Evolutionary conservation across 2,113 vertebrate species (phyloP), one percentile per base, ranked within the genome.

Genomic region (Saccopteryx leptura): DNA sequence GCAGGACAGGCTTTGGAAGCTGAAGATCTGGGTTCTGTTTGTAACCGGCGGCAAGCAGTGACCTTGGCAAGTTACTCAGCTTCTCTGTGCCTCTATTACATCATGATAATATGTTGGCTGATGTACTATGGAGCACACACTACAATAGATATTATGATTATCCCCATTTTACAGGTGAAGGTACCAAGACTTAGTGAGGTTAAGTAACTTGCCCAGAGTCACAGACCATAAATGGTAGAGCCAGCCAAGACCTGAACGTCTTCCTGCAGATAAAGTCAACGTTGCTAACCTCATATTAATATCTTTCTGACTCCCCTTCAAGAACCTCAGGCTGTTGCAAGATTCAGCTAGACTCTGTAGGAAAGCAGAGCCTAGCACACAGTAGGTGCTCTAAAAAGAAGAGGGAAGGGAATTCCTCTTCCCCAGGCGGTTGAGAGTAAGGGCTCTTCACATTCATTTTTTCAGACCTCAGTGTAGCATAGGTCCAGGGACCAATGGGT

Each of bases 321-420:
- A 17, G 63, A 50, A 48, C 28, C 66, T 69, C 54, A 26, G 60
- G 39, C 0, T 13, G 28, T 9, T n/a, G 23, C 5, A 12, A 88
- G 18, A n/a, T 48, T 79, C 78, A 14, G 21, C 54, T 68, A 56
- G 33, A 69, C 23, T 48, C 88, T 14, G 26, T 4, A 46, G 79
- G 48, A 88, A 78, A 91, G 26, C 78, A 90, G 52, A 82, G 60
- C 21, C 86, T 28, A 48, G 56, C 58, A 74, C 74, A 86, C n/a
- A 95, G 95, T n/a, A 90, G 48, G 46, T 46, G 24, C 52, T 88
- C 63, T 54, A n/a, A 71, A 91, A 93, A 60, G 26, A 23, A 86
- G 21, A 0, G 0, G 39, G 39, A 39, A 39, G 39, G 39, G 39
- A 39, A 39, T 39, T 39, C 39, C 63, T 74, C 71, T 61, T 61